Percentiles rank a stretch among this genome's conserved stretches.
phyloP scores from a whole-genome alignment of 2,797 vertebrate genomes.

The Fundulus diaphanus region DNA sequence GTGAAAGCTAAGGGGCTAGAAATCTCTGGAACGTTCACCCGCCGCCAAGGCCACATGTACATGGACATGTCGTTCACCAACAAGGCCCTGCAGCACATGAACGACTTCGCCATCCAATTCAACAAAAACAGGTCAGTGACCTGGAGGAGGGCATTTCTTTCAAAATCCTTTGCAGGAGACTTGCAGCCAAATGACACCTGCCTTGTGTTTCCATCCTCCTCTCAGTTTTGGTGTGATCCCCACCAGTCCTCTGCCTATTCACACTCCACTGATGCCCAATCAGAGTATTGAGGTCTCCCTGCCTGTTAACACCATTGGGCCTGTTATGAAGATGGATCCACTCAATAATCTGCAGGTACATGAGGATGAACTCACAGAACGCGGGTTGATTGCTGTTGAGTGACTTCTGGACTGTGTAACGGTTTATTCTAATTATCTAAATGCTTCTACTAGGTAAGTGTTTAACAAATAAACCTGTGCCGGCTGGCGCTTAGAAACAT shows the following conservation, averaged over 20 bases:
- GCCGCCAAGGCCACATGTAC: slow-evolving; percentile 96
- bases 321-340: slow-evolving; percentile 99
- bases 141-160: background rate
- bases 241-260: slow-evolving; percentile 91
- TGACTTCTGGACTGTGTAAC: background rate
- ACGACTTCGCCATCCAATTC: slow-evolving; percentile 97
- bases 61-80: slow-evolving; percentile 99
- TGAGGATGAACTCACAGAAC: background rate
- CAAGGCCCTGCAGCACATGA: slow-evolving; percentile 99
- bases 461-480: background rate
- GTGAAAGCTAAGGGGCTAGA: slow-evolving; percentile 97
- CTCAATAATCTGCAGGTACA: slow-evolving; percentile 97
- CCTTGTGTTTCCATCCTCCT: background rate
- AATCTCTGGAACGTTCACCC: slow-evolving; percentile 95
- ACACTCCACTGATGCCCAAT: slow-evolving; percentile 97
- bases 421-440: background rate
- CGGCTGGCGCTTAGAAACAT: no score
- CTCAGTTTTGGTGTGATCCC: slow-evolving; percentile 95
- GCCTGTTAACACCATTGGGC: slow-evolving; percentile 95
- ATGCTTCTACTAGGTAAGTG: background rate
- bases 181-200: background rate
- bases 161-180: background rate
- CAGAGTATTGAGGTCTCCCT: slow-evolving; percentile 96
- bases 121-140: slow-evolving; percentile 96
- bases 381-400: background rate